phyloP scores from a whole-genome alignment of 2,888 invertebrate species.

The Drosophila pseudotalamancana region DNA sequence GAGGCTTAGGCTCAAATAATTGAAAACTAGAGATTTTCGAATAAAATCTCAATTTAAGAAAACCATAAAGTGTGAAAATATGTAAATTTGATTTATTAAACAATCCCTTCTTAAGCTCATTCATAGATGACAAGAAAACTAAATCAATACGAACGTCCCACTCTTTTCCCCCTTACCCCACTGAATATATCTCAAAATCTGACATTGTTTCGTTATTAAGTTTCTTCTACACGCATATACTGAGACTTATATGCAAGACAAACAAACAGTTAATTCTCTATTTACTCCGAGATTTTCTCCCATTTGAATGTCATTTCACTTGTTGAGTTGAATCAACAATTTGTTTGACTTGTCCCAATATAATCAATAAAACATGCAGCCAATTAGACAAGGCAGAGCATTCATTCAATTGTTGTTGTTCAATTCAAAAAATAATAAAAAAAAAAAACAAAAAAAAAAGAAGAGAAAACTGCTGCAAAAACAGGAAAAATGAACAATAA shows the following conservation, averaged over 20 bases:
- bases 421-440: not conserved
- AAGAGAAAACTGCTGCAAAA: constrained; percentile 16
- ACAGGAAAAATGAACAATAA: constrained; percentile 9
- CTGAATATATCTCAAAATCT: too few relatives aligned
- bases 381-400: constrained; percentile 19
- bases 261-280: not conserved
- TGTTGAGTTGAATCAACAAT: constrained; percentile 19
- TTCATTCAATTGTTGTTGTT: constrained; percentile 19
- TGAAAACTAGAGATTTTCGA: too few relatives aligned
- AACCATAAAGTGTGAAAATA: too few relatives aligned
- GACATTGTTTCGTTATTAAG: too few relatives aligned
- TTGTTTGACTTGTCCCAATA: constrained; percentile 21
- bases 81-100: too few relatives aligned
- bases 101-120: too few relatives aligned
- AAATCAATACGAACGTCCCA: too few relatives aligned
- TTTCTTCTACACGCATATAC: too few relatives aligned
- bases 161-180: too few relatives aligned
- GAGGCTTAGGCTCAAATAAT: too few relatives aligned
- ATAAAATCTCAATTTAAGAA: too few relatives aligned
- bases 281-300: not conserved
- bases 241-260: constrained; percentile 6
- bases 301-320: constrained; percentile 39
- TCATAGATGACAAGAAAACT: too few relatives aligned
- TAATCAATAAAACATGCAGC: constrained; percentile 14
- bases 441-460: not conserved